phyloP scores from a whole-genome alignment of 2,888 invertebrate genomes.

The Xylota segnis region DNA sequence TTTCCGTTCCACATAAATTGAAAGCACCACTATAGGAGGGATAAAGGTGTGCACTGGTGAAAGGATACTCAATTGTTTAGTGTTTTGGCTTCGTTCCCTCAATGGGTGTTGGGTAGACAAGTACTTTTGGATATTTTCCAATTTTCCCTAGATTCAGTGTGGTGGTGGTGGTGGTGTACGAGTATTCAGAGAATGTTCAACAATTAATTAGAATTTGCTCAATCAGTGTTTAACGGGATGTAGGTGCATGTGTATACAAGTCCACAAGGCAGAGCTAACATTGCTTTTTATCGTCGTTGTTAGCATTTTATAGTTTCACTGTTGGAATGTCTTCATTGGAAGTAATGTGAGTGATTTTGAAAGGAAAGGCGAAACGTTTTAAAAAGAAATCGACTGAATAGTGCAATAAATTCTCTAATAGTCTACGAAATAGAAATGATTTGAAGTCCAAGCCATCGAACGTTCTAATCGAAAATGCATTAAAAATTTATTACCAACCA shows the following conservation, averaged over 20 bases:
- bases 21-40: background rate
- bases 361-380: background rate
- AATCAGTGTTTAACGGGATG: conserved; percentile 6
- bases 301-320: background rate
- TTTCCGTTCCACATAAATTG: conserved; percentile 31
- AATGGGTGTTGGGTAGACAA: conserved; percentile 4
- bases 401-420: background rate
- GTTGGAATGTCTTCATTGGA: background rate
- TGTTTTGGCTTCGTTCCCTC: background rate
- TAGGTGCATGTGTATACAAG: background rate
- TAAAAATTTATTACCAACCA: background rate
- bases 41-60: background rate
- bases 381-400: background rate
- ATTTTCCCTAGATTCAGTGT: background rate
- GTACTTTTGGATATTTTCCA: conserved; percentile 32
- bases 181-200: background rate
- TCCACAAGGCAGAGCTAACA: background rate
- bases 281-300: background rate
- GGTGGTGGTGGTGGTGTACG: background rate
- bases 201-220: conserved; percentile 38
- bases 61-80: conserved; percentile 19
- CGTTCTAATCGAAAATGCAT: background rate
- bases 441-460: background rate
- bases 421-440: background rate
- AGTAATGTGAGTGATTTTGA: background rate